Evolutionary conservation across 2,797 vertebrate species (phyloP), one percentile per base, ranked within the genome.

Genomic region (Phrynocephalus guinanensis): DNA sequence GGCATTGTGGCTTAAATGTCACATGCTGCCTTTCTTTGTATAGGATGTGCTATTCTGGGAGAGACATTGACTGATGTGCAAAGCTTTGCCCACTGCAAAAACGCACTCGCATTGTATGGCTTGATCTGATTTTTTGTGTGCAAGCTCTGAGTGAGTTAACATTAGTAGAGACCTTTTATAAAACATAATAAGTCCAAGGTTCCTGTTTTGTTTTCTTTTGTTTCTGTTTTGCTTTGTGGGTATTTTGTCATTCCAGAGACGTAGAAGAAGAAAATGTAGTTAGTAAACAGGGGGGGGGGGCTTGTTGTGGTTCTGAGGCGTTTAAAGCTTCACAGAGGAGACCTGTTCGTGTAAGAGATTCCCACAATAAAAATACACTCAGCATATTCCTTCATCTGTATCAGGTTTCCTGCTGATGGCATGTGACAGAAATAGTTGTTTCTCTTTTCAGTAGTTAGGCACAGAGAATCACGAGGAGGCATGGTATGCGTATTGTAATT

Each of bases 1-100:
- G 91, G 78, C 82, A 93, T 90, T 90, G 84, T 93, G 83, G 86
- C 87, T 92, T 90, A 93, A 91, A 83, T 92, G 93, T 87, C 82
- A 85, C 87, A 90, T 84, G 84, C 91, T 94, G 84, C 20, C 89
- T 95, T 95, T 38, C 89, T 95, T 95, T 92, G 89, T 93, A 91
- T 78, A 91, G 87, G 87, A 82, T 89, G n/a, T 60, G 94, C 82
- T 94, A 24, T 89, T 94, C 91, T 91, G 87, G 87, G 91, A 88
- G 87, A 79, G 70, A 85, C 18, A 88, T 73, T 87, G 84, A 94
- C 85, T 94, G 91, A 90, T 93, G 91, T 79, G 87, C 83, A 2
- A 86, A 86, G 82, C 83, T 93, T 92, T 89, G 83, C 79, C 84
- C 84, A 81, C 1, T 90, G 60, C 79, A 92, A 82, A 92, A 89